A percentile compares a stretch with the other conserved stretches of the same genome.
phyloP scores from a whole-genome alignment of 2,888 invertebrate genomes.

The Theretra japonica region DNA sequence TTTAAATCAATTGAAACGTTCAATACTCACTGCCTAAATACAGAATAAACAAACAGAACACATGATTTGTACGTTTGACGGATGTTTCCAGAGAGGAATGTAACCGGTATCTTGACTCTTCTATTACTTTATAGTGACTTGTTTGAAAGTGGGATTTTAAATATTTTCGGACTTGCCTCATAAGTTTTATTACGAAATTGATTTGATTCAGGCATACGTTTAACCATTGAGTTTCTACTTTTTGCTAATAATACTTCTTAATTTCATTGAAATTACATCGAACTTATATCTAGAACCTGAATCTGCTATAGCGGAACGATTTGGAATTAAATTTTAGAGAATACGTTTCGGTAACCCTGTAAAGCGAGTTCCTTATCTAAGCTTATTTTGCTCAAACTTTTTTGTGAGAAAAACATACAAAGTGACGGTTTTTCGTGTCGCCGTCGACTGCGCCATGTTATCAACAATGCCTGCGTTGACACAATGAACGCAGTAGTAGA shows the following conservation, averaged over 20 bases:
- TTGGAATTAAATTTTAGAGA: neutral
- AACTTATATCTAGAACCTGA: neutral
- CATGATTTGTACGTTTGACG: constrained; percentile 46
- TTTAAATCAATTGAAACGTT: neutral
- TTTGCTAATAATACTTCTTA: neutral
- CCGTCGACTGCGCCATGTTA: constrained; percentile 33
- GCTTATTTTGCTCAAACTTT: neutral
- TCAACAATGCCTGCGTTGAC: constrained; percentile 40
- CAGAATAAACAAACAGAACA: constrained; percentile 45
- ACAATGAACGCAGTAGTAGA: constrained; percentile 50
- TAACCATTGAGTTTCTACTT: neutral
- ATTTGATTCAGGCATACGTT: constrained; percentile 18
- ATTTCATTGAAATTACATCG: neutral
- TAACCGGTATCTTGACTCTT: constrained; percentile 53
- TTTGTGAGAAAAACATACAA: constrained; percentile 6
- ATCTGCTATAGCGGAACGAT: no score
- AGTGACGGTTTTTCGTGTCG: constrained; percentile 1
- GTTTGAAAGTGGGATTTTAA: constrained; percentile 37
- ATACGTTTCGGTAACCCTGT: neutral
- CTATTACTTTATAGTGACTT: constrained; percentile 43
- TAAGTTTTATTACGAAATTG: constrained; percentile 26
- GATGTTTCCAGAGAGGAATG: constrained; percentile 46
- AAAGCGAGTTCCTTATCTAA: constrained; percentile 9
- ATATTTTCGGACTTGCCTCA: constrained; percentile 29
- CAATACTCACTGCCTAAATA: constrained; percentile 30